Conservation (phyloP, 2,113 vertebrate genomes). For the Ranitomeya imitator region DNA sequence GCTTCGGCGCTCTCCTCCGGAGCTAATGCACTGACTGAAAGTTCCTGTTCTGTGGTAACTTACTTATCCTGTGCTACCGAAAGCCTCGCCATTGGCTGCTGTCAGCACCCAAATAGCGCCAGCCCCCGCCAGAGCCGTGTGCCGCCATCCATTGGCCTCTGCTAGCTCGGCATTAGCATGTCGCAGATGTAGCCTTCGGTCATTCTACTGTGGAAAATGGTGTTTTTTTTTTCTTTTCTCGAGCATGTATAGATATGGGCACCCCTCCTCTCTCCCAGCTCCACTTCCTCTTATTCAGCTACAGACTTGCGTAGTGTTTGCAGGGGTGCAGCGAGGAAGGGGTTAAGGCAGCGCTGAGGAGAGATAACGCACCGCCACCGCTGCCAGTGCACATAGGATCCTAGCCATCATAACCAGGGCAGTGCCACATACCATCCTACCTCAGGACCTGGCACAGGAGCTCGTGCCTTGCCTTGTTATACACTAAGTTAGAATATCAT, state of each 20-base stretch:
- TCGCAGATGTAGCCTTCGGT: conserved; percentile 26
- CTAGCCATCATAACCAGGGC: no score
- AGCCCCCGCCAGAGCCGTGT: conserved; percentile 59
- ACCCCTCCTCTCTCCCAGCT: conserved; percentile 26
- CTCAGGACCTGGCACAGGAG: no score
- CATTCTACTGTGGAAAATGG: conserved; percentile 21
- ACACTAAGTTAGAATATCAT: no score
- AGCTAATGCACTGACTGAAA: not conserved
- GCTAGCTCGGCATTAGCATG: conserved; percentile 31
- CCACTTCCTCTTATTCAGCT: conserved; percentile 53
- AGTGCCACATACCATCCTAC: no score
- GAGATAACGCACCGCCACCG: conserved; percentile 4
- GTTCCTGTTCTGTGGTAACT: conserved; percentile 8
- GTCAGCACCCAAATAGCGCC: conserved; percentile 31
- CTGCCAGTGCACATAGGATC: not conserved
- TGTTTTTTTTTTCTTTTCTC: not conserved
- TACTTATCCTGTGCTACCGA: conserved; percentile 45
- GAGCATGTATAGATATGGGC: conserved; percentile 49
- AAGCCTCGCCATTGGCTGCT: conserved; percentile 52
- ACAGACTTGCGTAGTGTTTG: conserved; percentile 4
- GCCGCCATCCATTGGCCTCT: conserved; percentile 45
- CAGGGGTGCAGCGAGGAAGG: conserved; percentile 36
- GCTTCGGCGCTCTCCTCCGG: not conserved
- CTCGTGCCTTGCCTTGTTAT: no score
- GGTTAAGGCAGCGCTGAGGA: not conserved